Conservation (phyloP, 2,888 invertebrate species). For the Anoplius nigerrimus region DNA sequence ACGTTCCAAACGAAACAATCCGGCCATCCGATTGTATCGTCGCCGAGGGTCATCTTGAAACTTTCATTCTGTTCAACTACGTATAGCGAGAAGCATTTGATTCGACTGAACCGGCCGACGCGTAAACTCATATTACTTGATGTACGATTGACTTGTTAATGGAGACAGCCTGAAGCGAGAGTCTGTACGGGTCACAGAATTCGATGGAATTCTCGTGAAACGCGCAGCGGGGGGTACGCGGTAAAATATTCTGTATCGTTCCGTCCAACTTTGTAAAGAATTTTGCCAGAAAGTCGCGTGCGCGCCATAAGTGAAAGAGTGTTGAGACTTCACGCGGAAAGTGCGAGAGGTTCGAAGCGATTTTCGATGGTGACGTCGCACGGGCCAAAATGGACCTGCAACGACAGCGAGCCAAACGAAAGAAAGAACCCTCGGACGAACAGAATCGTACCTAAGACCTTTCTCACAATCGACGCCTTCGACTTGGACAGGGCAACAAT, state of each 20-base stretch:
- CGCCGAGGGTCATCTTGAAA: constrained; percentile 21
- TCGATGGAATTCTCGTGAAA: neutral
- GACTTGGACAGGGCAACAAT: no score
- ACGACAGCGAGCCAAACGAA: neutral
- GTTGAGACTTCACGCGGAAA: no score
- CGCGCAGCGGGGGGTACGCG: no score
- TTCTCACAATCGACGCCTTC: neutral
- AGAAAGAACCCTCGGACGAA: neutral
- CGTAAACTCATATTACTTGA: no score
- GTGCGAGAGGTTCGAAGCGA: neutral
- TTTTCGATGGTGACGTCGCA: neutral
- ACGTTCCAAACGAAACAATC: constrained; percentile 36
- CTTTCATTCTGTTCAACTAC: constrained; percentile 18
- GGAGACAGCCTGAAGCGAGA: no score
- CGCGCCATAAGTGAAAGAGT: no score
- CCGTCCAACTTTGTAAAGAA: no score
- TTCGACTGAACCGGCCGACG: constrained; percentile 17
- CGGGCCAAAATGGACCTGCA: neutral
- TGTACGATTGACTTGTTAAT: no score
- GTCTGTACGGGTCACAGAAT: no score
- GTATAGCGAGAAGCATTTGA: constrained; percentile 15
- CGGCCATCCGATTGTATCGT: constrained; percentile 25
- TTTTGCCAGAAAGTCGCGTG: no score
- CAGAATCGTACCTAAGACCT: neutral
- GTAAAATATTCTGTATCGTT: no score